These are phyloP conservation scores for Prunella fulvescens DNA, from an alignment of 2,113 vertebrate species.

Conservation along the genomic window DNA sequence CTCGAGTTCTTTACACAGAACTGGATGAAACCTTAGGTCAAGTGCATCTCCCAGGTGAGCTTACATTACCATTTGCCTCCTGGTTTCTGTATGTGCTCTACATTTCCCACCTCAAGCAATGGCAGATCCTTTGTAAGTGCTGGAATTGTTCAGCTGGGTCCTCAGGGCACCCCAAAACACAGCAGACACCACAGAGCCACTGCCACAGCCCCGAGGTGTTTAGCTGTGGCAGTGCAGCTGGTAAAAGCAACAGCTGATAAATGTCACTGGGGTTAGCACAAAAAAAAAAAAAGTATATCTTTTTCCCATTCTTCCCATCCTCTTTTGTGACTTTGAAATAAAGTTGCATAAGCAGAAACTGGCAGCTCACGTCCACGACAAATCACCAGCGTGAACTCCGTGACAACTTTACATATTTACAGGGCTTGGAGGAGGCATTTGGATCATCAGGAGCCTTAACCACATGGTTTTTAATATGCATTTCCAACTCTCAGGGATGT, in stretches of 20 bases:
- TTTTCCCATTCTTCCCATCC: neutral
- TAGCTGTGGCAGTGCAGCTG: neutral
- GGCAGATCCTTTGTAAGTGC: neutral
- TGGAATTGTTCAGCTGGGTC: neutral
- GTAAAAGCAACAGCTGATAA: neutral
- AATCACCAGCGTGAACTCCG: neutral
- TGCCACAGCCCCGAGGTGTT: neutral
- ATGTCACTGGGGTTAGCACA: neutral
- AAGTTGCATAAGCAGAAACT: neutral
- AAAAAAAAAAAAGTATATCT: no score
- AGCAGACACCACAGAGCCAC: neutral
- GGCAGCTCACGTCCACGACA: neutral
- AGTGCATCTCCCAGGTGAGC: conserved; percentile 1
- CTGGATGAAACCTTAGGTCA: neutral
- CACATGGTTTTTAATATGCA: neutral
- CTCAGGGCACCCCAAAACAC: neutral
- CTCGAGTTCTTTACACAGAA: neutral
- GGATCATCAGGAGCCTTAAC: neutral
- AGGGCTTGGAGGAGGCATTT: neutral
- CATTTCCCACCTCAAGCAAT: neutral
- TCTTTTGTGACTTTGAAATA: neutral
- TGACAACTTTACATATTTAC: neutral
- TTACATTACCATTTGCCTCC: neutral
- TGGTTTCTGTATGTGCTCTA: neutral
- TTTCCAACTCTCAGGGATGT: neutral